Conservation (phyloP, 2,113 vertebrate species). For the Alces alces region DNA sequence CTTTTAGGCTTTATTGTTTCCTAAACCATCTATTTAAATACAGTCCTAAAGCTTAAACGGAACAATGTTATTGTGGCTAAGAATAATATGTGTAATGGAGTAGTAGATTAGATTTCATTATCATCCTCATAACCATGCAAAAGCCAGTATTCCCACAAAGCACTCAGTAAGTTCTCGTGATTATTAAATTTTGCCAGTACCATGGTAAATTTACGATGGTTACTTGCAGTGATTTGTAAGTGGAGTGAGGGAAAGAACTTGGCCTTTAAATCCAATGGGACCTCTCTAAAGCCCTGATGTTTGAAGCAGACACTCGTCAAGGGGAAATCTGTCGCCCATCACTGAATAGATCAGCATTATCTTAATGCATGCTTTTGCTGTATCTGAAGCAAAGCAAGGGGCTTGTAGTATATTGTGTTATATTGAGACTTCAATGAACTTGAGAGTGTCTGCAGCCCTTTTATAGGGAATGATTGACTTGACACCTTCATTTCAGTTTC, state of each 20-base stretch:
- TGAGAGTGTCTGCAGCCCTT: neutral
- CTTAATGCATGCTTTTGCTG: neutral
- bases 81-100: constrained; percentile 48
- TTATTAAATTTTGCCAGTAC: neutral
- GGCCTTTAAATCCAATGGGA: neutral
- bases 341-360: neutral
- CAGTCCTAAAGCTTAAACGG: constrained; percentile 1
- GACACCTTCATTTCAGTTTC: neutral
- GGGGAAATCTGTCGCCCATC: neutral
- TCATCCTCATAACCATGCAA: neutral
- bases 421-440: neutral
- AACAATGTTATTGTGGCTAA: constrained; percentile 45
- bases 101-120: constrained; percentile 26
- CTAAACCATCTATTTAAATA: constrained; percentile 65
- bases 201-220: neutral
- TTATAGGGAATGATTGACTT: neutral
- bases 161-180: neutral
- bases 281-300: neutral
- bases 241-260: neutral
- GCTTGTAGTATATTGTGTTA: neutral
- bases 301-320: neutral
- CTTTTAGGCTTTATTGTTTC: constrained; percentile 69
- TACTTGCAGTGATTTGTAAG: neutral
- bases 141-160: neutral
- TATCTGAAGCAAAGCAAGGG: neutral